Evolutionary conservation across 2,797 vertebrate genomes (phyloP).

Genomic region (Rhinella marina): DNA sequence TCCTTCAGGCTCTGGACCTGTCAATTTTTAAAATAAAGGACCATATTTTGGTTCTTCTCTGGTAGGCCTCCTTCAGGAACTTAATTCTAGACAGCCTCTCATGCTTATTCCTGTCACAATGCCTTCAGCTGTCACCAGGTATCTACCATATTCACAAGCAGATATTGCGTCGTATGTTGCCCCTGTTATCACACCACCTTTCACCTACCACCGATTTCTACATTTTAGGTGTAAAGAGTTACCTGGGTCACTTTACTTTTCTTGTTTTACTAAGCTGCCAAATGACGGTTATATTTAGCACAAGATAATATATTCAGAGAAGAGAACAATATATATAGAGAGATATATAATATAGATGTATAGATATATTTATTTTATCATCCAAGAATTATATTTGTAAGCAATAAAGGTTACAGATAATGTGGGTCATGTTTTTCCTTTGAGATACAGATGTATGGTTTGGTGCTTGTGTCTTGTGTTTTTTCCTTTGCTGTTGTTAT

Average conservation of each 20-base stretch:
- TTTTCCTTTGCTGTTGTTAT: conserved; percentile 29
- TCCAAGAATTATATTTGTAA: conserved; percentile 60
- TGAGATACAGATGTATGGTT: conserved; percentile 33
- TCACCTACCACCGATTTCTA: not conserved
- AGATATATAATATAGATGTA: conserved; percentile 57
- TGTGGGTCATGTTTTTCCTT: conserved; percentile 35
- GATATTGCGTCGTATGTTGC: conserved; percentile 4
- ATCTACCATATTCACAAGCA: not conserved
- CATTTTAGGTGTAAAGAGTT: not conserved
- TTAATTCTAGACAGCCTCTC: not conserved
- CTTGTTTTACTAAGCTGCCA: conserved; percentile 54
- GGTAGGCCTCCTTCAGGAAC: not conserved
- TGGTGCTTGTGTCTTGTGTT: conserved; percentile 35
- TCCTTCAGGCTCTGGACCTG: not conserved
- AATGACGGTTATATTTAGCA: conserved; percentile 58
- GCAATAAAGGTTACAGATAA: conserved; percentile 59
- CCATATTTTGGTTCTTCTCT: not conserved
- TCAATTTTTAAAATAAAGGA: not conserved
- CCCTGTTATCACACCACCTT: not conserved
- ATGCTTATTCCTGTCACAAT: not conserved
- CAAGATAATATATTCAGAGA: conserved; percentile 58
- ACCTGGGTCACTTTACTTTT: conserved; percentile 18
- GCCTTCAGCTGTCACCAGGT: not conserved
- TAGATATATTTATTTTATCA: conserved; percentile 63
- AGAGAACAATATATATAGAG: conserved; percentile 45